Base-by-base conservation (phyloP, 2,113 vertebrate species). In the Pelobates fuscus region DNA sequence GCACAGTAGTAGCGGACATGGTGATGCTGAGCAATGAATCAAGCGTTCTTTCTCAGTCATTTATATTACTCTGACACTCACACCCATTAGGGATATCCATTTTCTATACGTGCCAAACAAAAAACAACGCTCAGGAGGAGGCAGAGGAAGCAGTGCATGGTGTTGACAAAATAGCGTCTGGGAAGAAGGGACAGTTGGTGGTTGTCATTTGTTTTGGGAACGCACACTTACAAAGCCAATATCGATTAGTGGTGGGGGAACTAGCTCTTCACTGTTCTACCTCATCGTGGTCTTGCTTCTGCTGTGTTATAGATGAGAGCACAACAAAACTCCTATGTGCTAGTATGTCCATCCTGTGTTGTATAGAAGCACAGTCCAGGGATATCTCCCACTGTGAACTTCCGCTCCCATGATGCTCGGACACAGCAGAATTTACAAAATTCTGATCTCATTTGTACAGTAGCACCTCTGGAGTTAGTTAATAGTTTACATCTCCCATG, bases 1-100 rank as follows among this genome's bases (percentile, higher is more conserved):
- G 84, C 88, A 87, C 8, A 66, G 91, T 89, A 90, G 86, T 90
- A 84, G 86, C 83, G 85, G 89, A 91, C 87, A 86, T 87, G 88
- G 24, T 76, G 88, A 83, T 87, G 71, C 83, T 76, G 81, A 81
- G 87, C 89, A 88, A 94, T 96, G 93, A 92, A 94, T 95, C 94
- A 96, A 79, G 80, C 86, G 89, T 89, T 81, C 81, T 74, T 78
- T 86, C 78, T 79, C 85, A 55, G 84, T 92, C 92, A 94, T 95
- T 93, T 94, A 91, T 94, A 92, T 91, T 84, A 79, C 81, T 58
- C 86, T 91, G 90, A 91, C 90, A 91, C 69, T 71, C 49, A 61
- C 71, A 78, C 84, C 86, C 84, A 81, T 90, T 89, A 88, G 83
- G 83, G 83, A 82, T 86, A 86, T 85, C 82, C 86, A 86, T 78